Base-by-base conservation (phyloP, 1,140 invertebrate species). In the Lysiphlebus fabarum region DNA sequence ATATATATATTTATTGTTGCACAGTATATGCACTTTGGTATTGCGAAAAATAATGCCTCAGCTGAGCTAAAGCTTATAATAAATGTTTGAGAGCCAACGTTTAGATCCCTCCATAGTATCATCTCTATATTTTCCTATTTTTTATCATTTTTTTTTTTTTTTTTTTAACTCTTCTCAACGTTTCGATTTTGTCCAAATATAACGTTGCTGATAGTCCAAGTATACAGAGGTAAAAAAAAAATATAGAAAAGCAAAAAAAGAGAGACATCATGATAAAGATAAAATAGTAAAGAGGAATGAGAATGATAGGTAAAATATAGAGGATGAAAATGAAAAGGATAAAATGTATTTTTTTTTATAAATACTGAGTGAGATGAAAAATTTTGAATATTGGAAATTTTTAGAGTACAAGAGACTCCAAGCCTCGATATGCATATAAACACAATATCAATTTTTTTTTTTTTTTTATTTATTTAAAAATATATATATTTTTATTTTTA, bases 171-270 rank as follows among this genome's bases (percentile, higher is more conserved):
- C 58, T 59, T 64, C 56, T 62, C 66, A 62, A 59, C 65, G 60
- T 58, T 71, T 74, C 73, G 70, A 74, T 75, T 73, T 69, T 71
- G 66, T 73, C 69, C 70, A 70, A 73, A 72, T 72, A 75, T 70
- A 71, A 72, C 68, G 69, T 67, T 65, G 45, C 53, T 49, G 53
- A 54, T 42, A 62, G 47, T 62, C 63, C 59, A 57, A 53, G 38
- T 40, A 12, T 38, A 57, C 17, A 56, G 36, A 56, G 55, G n/a
- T n/a, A n/a, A n/a, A n/a, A n/a, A n/a, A n/a, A n/a, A n/a, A n/a
- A n/a, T n/a, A n/a, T n/a, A n/a, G n/a, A n/a, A n/a, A n/a, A n/a
- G n/a, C n/a, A n/a, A n/a, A n/a, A n/a, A 63, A 44, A 54, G 61
- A 61, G 56, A 58, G 11, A 49, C n/a, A 48, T 17, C 33, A 12